phyloP scores from a whole-genome alignment of 2,113 vertebrate genomes.

The Charadrius vociferus region DNA sequence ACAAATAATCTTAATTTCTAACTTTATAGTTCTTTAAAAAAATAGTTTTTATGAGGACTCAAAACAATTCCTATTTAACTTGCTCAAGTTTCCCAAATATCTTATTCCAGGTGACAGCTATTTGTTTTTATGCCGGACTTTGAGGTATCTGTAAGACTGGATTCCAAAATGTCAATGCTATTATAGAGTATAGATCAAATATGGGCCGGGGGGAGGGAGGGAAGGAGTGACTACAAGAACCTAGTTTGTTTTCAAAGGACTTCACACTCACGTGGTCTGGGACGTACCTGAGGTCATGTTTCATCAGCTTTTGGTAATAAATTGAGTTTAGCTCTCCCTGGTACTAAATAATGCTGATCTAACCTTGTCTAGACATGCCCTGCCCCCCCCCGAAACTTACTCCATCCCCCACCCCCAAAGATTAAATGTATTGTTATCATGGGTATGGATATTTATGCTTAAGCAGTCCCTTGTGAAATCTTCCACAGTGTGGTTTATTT shows the following conservation, averaged over 20 bases:
- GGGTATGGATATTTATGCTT: not conserved
- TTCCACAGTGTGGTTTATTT: not conserved
- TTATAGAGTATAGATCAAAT: not conserved
- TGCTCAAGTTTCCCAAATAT: not conserved
- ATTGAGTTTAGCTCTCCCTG: not conserved
- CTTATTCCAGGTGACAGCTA: not conserved
- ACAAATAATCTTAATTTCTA: not conserved
- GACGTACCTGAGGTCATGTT: not conserved
- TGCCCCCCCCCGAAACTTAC: not conserved
- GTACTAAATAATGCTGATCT: not conserved
- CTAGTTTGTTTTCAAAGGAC: not conserved
- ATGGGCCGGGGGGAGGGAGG: not conserved
- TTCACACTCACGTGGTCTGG: not conserved
- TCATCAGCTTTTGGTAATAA: not conserved
- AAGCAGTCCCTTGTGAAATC: not conserved
- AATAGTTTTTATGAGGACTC: not conserved
- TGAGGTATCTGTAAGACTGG: not conserved
- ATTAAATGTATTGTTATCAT: not conserved
- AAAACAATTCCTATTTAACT: not conserved
- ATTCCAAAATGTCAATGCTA: not conserved
- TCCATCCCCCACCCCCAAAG: not conserved
- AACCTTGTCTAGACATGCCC: not conserved
- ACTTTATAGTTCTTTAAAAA: not conserved
- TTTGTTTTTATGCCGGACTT: not conserved
- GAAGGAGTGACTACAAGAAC: not conserved